Percentiles rank a stretch among this genome's conserved stretches.
Conservation (phyloP, 2,888 invertebrate genomes). For the Drosophila buzzatii region DNA sequence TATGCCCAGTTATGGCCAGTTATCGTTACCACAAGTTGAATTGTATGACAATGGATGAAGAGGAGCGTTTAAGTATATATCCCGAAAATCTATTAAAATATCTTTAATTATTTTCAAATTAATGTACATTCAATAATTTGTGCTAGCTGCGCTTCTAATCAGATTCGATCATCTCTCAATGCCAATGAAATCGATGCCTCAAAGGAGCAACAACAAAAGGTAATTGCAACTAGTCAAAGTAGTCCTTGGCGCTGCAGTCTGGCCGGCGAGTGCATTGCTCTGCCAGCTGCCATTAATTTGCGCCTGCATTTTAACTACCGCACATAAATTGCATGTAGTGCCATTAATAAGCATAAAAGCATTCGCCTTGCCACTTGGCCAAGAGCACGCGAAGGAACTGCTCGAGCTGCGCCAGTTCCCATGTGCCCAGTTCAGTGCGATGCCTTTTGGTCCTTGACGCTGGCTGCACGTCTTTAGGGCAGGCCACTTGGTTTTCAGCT, state of each 20-base stretch:
- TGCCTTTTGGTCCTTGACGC: background rate
- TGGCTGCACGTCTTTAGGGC: constrained; percentile 10
- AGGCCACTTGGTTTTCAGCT: constrained; percentile 52
- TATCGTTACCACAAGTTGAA: no score
- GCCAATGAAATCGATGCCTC: constrained; percentile 13
- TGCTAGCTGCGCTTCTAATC: no score
- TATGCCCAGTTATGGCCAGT: no score
- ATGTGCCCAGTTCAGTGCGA: background rate
- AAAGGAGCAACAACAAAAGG: constrained; percentile 13
- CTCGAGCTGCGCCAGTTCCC: background rate
- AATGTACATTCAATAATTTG: background rate
- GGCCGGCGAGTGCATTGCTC: constrained; percentile 16
- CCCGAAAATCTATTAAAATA: background rate
- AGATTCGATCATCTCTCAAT: constrained; percentile 10
- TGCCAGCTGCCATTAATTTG: constrained; percentile 66
- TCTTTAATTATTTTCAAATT: background rate
- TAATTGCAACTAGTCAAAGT: constrained; percentile 11
- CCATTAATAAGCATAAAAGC: constrained; percentile 81
- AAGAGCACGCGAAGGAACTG: constrained; percentile 18
- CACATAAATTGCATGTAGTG: constrained; percentile 74
- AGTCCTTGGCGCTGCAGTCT: constrained; percentile 11
- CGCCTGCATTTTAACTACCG: constrained; percentile 66
- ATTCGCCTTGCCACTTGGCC: constrained; percentile 44
- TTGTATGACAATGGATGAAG: no score
- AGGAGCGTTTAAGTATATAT: background rate